Evolutionary conservation across 2,113 vertebrate genomes (phyloP), one percentile per base, ranked within the genome.

Genomic region (Nesoenas mayeri): DNA sequence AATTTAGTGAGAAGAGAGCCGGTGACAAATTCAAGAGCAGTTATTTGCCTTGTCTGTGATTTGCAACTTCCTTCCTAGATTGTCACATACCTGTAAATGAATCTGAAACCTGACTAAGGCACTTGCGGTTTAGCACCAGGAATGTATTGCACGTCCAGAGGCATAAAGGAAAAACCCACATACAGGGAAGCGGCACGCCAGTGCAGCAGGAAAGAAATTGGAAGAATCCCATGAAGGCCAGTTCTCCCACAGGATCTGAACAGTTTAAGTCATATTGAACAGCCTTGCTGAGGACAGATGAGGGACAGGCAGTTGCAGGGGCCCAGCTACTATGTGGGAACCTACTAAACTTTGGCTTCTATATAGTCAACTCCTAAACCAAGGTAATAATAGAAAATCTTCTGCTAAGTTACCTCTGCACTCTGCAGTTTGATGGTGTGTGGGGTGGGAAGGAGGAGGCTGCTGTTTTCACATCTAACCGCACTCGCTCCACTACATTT

Each of bases 1-100:
- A 12, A 53, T 56, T 91, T 16, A 75, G 19, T 25, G 47, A 50
- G 81, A 80, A 89, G 62, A 87, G 28, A 96, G 15, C 32, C 70
- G 79, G 79, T 51, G 94, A 58, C 32, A 85, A 84, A 57, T 95
- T 80, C 54, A 80, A 92, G 83, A 91, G 44, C 56, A 90, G 40
- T 19, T 65, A 17, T 72, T 66, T 2, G 3, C 32, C 25, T 47
- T 22, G 28, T 22, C 44, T 40, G 40, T 3, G 12, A 92, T 58
- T 72, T 89, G 40, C 40, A 80, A 29, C 62, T 61, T 77, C 34
- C 47, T 66, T 80, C 36, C 58, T 38, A 80, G 58, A 34, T 9
- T 61, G 26, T 56, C 58, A 42, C 25, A 17, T 38, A 65, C 36
- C 58, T 53, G 12, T 24, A 40, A 87, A 48, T 11, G n/a, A 85